phyloP scores from a whole-genome alignment of 2,113 vertebrate species.

The Dasypus novemcinctus region DNA sequence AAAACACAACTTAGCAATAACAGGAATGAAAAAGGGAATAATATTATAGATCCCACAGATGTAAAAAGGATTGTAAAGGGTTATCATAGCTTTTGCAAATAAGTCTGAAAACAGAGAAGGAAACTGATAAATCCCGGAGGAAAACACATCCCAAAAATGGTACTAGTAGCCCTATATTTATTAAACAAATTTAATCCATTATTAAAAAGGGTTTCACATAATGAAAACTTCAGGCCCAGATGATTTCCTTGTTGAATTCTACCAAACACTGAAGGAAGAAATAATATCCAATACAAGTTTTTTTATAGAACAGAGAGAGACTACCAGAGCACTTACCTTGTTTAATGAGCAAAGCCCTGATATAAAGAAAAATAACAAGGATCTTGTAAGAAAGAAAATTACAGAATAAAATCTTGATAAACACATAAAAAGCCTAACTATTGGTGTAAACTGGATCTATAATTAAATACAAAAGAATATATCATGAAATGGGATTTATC shows the following conservation, averaged over 20 bases:
- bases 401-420: background rate
- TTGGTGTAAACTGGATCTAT: background rate
- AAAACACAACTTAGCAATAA: background rate
- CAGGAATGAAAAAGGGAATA: background rate
- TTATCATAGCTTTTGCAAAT: background rate
- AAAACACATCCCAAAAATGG: background rate
- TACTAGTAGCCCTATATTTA: background rate
- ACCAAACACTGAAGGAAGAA: background rate
- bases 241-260: background rate
- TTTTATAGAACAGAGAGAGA: background rate
- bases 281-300: background rate
- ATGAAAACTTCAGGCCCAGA: background rate
- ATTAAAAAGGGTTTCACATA: background rate
- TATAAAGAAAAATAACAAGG: background rate
- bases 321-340: background rate
- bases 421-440: background rate
- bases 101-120: background rate
- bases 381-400: background rate
- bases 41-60: background rate
- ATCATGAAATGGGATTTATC: background rate
- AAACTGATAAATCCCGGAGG: background rate
- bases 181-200: background rate
- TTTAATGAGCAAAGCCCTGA: background rate
- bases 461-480: background rate
- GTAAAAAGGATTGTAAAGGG: background rate